Conservation (phyloP, 2,888 invertebrate species). For the Eubasilissa splendida region DNA sequence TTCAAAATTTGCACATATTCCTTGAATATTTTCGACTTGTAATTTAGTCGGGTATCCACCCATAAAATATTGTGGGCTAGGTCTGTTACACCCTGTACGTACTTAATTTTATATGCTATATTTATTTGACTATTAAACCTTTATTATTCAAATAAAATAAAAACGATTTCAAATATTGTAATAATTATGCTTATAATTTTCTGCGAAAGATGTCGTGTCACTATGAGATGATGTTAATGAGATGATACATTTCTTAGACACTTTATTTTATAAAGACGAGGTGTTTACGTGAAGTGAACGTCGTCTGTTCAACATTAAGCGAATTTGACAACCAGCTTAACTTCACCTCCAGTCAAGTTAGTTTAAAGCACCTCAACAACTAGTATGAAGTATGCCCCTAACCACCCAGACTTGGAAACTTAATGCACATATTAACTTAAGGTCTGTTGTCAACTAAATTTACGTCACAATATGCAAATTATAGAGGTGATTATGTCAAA, state of each 20-base stretch:
- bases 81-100: too few species aligned
- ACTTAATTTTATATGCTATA: too few species aligned
- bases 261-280: constrained; percentile 8
- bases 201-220: too few species aligned
- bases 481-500: constrained; percentile 47
- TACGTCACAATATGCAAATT: constrained; percentile 55
- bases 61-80: too few species aligned
- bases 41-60: too few species aligned
- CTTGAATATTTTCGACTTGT: too few species aligned
- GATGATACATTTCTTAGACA: neutral
- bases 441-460: constrained; percentile 56
- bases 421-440: constrained; percentile 58
- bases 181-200: too few species aligned
- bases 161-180: too few species aligned
- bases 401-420: constrained; percentile 48
- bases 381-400: constrained; percentile 40
- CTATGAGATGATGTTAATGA: neutral
- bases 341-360: constrained; percentile 44
- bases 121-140: too few species aligned
- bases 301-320: constrained; percentile 47
- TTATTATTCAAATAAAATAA: too few species aligned
- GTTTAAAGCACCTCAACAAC: constrained; percentile 43
- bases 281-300: constrained; percentile 32
- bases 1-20: too few species aligned
- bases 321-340: constrained; percentile 54